Conservation (phyloP, 2,113 vertebrate genomes). For the Cinclus cinclus region DNA sequence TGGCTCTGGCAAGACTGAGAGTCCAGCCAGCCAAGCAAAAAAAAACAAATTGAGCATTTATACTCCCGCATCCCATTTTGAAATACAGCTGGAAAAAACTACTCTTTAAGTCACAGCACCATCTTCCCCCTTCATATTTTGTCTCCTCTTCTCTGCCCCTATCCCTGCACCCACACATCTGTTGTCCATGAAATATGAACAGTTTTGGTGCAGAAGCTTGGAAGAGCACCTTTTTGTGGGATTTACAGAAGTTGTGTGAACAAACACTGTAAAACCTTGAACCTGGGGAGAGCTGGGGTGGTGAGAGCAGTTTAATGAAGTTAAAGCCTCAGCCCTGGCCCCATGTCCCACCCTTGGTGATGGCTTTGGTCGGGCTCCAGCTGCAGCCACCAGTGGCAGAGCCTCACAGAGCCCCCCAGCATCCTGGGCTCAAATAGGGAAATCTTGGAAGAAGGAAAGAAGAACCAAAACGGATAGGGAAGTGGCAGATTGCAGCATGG, state of each 20-base stretch:
- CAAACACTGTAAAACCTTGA: neutral
- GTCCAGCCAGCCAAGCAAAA: neutral
- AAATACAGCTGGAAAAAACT: neutral
- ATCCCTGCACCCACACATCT: rapidly evolving
- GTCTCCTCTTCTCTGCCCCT: neutral
- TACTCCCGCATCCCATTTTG: neutral
- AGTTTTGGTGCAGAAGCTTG: neutral
- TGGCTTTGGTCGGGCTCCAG: neutral
- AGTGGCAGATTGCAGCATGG: neutral
- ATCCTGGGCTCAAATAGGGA: neutral
- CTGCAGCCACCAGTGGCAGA: neutral
- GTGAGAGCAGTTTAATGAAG: neutral
- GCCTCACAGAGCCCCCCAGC: neutral
- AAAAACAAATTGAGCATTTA: neutral
- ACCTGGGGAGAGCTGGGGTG: rapidly evolving
- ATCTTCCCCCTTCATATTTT: neutral
- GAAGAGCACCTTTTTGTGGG: rapidly evolving
- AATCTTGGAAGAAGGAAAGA: neutral
- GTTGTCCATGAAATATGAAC: neutral
- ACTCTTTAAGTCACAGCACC: neutral
- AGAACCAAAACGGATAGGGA: neutral
- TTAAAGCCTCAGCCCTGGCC: rapidly evolving
- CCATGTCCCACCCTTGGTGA: neutral
- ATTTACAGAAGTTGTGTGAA: neutral
- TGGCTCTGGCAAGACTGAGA: neutral